These are phyloP conservation scores for Chascanopsetta lugubris DNA, from an alignment of 2,113 vertebrate species.

Conservation along the genomic window DNA sequence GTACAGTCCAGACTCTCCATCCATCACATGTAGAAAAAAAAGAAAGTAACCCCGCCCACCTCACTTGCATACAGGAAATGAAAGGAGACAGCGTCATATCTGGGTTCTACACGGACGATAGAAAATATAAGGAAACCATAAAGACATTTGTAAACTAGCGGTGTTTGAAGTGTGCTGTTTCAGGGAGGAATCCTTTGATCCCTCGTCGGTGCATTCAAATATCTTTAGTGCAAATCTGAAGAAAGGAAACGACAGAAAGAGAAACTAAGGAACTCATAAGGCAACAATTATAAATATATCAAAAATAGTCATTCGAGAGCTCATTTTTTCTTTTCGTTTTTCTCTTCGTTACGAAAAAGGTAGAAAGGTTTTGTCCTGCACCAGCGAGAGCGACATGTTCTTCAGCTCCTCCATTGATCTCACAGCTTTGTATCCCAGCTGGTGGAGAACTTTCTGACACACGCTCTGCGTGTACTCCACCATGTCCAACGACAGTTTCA, in stretches of 20 bases:
- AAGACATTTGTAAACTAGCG: constrained; percentile 61
- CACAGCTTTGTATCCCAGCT: constrained; percentile 91
- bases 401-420: constrained; percentile 90
- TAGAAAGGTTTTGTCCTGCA: constrained; percentile 92
- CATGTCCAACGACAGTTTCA: constrained; percentile 94
- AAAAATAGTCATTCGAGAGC: constrained; percentile 81
- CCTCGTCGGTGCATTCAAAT: constrained; percentile 67
- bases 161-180: constrained; percentile 72
- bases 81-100: constrained; percentile 39
- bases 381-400: constrained; percentile 91
- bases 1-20: constrained; percentile 73
- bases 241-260: constrained; percentile 54
- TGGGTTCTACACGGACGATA: constrained; percentile 38
- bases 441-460: constrained; percentile 89
- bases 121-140: constrained; percentile 26
- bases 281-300: constrained; percentile 92
- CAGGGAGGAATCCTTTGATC: constrained; percentile 46
- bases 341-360: constrained; percentile 90
- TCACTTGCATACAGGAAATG: constrained; percentile 55
- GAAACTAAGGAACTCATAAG: constrained; percentile 79
- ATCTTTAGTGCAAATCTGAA: constrained; percentile 89
- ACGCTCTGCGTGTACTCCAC: constrained; percentile 93
- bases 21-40: constrained; percentile 9
- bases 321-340: too few relatives aligned
- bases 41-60: constrained; percentile 16